Conservation (phyloP, 30 jellyfish, hydroid and myxozoan species). For the Turritopsis rubra region DNA sequence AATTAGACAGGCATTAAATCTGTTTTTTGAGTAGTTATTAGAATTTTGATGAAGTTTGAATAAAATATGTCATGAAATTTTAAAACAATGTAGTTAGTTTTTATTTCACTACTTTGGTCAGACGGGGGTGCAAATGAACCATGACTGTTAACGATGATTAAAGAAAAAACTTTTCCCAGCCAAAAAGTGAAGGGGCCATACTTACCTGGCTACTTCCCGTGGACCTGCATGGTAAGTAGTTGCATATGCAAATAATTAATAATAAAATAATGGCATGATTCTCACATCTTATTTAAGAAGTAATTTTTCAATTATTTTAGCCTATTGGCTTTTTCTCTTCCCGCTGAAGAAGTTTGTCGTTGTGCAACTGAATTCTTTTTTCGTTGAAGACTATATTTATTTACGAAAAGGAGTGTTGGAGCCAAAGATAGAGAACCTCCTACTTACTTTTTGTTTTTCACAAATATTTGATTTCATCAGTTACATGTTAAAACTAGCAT, state of each 20-base stretch:
- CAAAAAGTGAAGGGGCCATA: no score
- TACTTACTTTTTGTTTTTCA: not conserved
- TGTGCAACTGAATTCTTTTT: not conserved
- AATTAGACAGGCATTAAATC: not conserved
- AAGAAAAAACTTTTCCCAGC: no score
- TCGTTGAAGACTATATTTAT: not conserved
- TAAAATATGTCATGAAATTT: no score
- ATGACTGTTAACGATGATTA: not conserved
- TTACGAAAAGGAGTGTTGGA: not conserved
- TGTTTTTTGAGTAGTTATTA: not conserved
- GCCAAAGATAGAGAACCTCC: not conserved
- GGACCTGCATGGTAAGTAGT: no score
- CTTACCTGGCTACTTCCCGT: no score
- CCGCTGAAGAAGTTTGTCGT: not conserved
- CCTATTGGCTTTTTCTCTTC: not conserved
- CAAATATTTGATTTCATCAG: not conserved
- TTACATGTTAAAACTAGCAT: not conserved
- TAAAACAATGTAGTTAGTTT: not conserved
- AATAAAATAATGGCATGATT: no score
- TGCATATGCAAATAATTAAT: no score
- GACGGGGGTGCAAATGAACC: not conserved
- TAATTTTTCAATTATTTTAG: no score
- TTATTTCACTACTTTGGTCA: no score
- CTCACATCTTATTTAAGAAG: no score
- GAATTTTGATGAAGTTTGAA: not conserved